Percentiles rank a stretch among this genome's conserved stretches.
phyloP scores from a whole-genome alignment of 1,140 invertebrate species.

The Pseudomyrmex dendroicus region DNA sequence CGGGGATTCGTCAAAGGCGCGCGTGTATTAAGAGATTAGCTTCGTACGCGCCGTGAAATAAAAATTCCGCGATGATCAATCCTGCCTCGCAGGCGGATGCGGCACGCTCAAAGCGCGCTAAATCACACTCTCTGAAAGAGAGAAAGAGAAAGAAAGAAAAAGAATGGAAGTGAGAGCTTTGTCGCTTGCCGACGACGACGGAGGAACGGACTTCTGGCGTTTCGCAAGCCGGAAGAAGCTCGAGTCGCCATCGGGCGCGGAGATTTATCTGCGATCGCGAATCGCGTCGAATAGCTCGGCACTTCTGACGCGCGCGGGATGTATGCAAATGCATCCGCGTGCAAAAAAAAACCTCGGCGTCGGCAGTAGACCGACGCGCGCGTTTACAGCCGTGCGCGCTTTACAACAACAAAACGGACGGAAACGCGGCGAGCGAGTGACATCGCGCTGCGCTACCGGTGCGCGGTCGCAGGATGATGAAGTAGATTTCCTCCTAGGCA shows the following conservation, averaged over 20 bases:
- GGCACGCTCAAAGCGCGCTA: constrained; percentile 29
- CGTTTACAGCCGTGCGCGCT: constrained; percentile 64
- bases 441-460: constrained; percentile 32
- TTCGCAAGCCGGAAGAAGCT: constrained; percentile 4
- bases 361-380: constrained; percentile 46
- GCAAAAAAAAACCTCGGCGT: constrained; percentile 16
- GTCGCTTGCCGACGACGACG: not conserved
- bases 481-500: constrained; percentile 54
- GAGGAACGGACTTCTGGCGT: not conserved
- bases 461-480: constrained; percentile 58
- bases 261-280: constrained; percentile 60
- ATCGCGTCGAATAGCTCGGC: constrained; percentile 18
- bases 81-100: constrained; percentile 24
- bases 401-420: constrained; percentile 38
- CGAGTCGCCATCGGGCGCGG: constrained; percentile 28
- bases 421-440: constrained; percentile 37
- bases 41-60: not conserved
- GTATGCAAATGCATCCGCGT: constrained; percentile 46
- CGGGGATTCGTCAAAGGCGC: not conserved
- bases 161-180: constrained; percentile 32
- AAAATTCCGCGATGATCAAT: constrained; percentile 40
- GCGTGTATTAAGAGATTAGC: constrained; percentile 31
- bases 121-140: constrained; percentile 26
- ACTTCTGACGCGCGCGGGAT: constrained; percentile 22
- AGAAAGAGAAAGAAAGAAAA: constrained; percentile 3